A percentile compares a stretch with the other conserved stretches of the same genome.
Conservation (phyloP, 2,797 vertebrate genomes). For the Xenops minutus region DNA sequence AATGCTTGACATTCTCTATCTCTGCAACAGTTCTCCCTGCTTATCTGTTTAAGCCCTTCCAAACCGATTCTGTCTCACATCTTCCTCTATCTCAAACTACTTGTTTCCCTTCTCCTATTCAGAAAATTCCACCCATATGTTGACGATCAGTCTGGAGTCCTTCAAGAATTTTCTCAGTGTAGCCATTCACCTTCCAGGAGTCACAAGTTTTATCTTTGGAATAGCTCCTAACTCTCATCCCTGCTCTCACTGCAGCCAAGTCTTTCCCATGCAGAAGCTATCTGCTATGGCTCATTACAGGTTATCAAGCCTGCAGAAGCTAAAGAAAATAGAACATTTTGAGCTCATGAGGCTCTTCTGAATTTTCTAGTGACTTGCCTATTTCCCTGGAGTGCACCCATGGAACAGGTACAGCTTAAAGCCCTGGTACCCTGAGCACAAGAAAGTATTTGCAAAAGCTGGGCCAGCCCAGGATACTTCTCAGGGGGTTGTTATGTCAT, state of each 20-base stretch:
- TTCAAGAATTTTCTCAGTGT: not conserved
- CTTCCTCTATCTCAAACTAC: not conserved
- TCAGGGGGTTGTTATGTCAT: not conserved
- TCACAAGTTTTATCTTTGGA: not conserved
- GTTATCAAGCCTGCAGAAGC: not conserved
- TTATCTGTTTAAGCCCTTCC: not conserved
- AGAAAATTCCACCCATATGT: not conserved
- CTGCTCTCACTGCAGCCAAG: not conserved
- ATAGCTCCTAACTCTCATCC: not conserved
- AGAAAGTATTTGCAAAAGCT: not conserved
- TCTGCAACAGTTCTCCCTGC: not conserved
- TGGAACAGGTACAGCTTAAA: not conserved
- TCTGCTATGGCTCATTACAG: accelerated
- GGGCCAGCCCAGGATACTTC: not conserved
- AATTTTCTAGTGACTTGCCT: not conserved
- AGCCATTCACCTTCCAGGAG: not conserved
- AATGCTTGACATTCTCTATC: not conserved
- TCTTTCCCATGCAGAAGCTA: not conserved
- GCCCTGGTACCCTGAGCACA: not conserved
- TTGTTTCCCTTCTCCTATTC: not conserved
- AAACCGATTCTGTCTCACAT: not conserved
- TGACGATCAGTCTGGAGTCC: not conserved
- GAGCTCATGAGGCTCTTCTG: not conserved
- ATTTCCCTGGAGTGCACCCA: not conserved
- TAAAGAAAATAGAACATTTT: not conserved